Evolutionary conservation across 2,888 invertebrate species (phyloP).

Genomic region (Drosophila lutescens): DNA sequence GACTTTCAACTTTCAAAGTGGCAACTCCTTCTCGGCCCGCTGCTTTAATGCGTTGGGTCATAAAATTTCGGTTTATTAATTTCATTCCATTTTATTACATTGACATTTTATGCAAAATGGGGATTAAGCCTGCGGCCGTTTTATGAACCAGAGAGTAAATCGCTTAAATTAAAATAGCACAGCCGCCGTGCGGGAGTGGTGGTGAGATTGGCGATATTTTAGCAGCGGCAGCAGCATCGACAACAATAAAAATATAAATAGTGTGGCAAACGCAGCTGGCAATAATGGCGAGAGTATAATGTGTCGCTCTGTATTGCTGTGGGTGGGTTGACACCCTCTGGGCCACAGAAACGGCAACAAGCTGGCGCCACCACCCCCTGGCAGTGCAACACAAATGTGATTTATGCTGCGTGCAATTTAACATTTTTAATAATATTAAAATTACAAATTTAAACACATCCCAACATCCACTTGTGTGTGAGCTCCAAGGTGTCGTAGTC

Average conservation of each 20-base stretch:
- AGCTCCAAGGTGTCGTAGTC: constrained; percentile 63
- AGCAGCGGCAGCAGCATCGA: constrained; percentile 12
- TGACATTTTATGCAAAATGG: constrained; percentile 52
- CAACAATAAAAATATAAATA: constrained; percentile 71
- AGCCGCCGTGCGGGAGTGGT: constrained; percentile 9
- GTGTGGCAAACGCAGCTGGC: constrained; percentile 75
- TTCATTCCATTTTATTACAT: constrained; percentile 50
- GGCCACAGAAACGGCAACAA: constrained; percentile 53
- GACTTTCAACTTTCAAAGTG: too few relatives aligned
- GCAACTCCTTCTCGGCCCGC: constrained; percentile 2
- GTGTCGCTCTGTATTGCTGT: constrained; percentile 28
- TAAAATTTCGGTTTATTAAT: constrained; percentile 31
- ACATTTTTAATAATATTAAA: constrained; percentile 79
- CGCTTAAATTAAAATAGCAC: constrained; percentile 73
- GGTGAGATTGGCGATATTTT: constrained; percentile 17
- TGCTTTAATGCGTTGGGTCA: constrained; percentile 2
- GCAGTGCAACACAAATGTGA: constrained; percentile 57
- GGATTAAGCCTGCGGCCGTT: constrained; percentile 61
- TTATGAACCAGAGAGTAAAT: constrained; percentile 67
- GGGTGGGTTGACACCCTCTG: constrained; percentile 55
- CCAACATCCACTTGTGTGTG: constrained; percentile 16
- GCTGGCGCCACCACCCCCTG: constrained; percentile 49
- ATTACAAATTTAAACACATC: constrained; percentile 71
- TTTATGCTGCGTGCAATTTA: constrained; percentile 72
- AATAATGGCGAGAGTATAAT: constrained; percentile 71